Evolutionary conservation across 2,888 invertebrate species (phyloP), one percentile per base, ranked within the genome.

Genomic region (Acleris laterana): DNA sequence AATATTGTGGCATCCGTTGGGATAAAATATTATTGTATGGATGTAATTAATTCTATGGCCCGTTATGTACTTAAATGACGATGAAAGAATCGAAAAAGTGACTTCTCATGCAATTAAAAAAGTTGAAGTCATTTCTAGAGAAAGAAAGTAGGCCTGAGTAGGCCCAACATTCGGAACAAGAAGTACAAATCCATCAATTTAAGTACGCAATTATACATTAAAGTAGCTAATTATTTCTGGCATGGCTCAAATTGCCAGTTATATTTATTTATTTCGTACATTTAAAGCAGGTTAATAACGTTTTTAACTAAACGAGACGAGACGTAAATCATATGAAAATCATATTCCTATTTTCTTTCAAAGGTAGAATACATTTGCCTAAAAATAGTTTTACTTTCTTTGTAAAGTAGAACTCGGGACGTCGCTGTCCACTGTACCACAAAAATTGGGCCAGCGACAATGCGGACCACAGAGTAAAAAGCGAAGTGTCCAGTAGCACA

Each of bases 371-470:
- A 53, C 28, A 60, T 44, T 46, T 7, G 20, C 28, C 50, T 48
- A 19, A 53, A 58, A 63, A 65, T 48, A 60, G 25, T 59, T 17
- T 44, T 55, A 55, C 42, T 38, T 44, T 62, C 17, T 44, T 59
- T 17, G 13, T 20, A 56, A 61, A 61, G 50, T 61, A 46, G 65
- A 25, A 13, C 66, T 51, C 61, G 17, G 19, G 19, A 22, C 60
- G 61, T 42, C 55, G 49, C 16, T 52, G 50, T 51, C 46, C 48
- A 38, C 19, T 52, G 56, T 66, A 19, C 56, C 61, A 51, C 52
- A 16, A 66, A 63, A 66, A 66, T 62, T 66, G 61, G 57, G 57
- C 20, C 61, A 52, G 48, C 66, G 44, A 62, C 62, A 66, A 60
- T 38, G 20, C 42, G 38, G 46, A 22, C 44, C 53, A 32, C 44